Evolutionary conservation across 2,888 invertebrate species (phyloP).

Genomic region (Chromoteleia sp.): DNA sequence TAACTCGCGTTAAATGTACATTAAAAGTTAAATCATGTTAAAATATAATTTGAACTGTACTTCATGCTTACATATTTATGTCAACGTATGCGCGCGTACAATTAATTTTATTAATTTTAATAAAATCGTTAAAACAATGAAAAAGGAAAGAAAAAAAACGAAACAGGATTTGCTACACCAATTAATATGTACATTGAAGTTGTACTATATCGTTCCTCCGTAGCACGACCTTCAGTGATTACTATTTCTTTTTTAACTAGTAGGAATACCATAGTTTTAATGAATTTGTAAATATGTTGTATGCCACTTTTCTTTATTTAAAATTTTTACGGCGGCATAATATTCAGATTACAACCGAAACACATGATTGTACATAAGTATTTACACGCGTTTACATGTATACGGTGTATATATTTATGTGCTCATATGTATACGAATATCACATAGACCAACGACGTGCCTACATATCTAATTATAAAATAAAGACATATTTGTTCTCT

Average conservation of each 20-base stretch:
- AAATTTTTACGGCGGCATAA: conserved; percentile 71
- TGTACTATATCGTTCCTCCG: conserved; percentile 72
- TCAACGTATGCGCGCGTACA: conserved; percentile 10
- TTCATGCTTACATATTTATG: conserved; percentile 24
- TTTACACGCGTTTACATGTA: conserved; percentile 12
- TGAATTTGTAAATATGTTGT: conserved; percentile 68
- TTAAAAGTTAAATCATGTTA: conserved; percentile 8
- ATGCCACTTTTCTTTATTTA: conserved; percentile 70
- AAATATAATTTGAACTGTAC: not conserved
- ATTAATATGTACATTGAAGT: conserved; percentile 31
- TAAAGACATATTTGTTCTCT: conserved; percentile 72
- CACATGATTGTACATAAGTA: conserved; percentile 37
- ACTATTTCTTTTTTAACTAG: conserved; percentile 50
- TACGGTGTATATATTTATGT: conserved; percentile 37
- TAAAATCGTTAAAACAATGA: not conserved
- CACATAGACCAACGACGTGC: conserved; percentile 78
- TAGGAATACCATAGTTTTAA: conserved; percentile 53
- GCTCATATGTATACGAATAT: conserved; percentile 58
- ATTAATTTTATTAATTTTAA: conserved; percentile 10
- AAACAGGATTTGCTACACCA: conserved; percentile 30
- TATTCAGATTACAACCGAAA: conserved; percentile 68
- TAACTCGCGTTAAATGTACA: conserved; percentile 8
- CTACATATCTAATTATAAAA: conserved; percentile 78
- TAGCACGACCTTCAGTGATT: conserved; percentile 72
- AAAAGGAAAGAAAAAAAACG: not conserved